Evolutionary conservation across 2,113 vertebrate genomes (phyloP).

Genomic region (Bubo bubo): DNA sequence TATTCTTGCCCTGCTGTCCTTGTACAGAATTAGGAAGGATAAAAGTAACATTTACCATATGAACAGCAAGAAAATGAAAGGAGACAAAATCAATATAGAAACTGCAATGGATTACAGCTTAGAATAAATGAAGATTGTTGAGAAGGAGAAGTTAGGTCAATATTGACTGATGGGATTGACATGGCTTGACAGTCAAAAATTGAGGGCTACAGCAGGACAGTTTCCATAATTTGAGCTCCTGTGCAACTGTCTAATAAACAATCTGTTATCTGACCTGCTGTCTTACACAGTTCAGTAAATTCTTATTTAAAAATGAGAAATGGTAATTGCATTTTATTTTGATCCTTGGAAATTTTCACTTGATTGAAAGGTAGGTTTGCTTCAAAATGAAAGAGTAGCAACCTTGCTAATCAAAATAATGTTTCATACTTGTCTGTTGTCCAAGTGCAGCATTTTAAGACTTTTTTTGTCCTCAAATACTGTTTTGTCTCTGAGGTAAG

Average conservation of each 20-base stretch:
- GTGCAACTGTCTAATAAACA: neutral
- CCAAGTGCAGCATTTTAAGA: neutral
- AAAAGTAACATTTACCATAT: conserved; percentile 15
- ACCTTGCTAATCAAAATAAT: neutral
- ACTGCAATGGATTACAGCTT: neutral
- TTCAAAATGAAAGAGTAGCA: neutral
- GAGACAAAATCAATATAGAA: conserved; percentile 52
- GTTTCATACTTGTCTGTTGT: neutral
- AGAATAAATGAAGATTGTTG: neutral
- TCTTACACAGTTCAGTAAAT: neutral
- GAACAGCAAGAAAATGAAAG: conserved; percentile 19
- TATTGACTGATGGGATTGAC: neutral
- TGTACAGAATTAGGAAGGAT: conserved; percentile 35
- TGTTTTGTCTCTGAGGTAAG: neutral
- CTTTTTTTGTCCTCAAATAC: neutral
- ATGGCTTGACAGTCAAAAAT: neutral
- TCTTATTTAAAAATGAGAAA: neutral
- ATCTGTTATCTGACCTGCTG: neutral
- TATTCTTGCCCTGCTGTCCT: neutral
- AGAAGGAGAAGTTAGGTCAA: conserved; percentile 1
- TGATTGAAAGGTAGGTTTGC: neutral
- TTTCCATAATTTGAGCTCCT: neutral
- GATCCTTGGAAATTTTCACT: neutral
- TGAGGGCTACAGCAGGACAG: neutral
- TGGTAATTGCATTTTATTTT: neutral